These are phyloP conservation scores for Phyllotreta striolata DNA, from an alignment of 2,888 invertebrate genomes.

Conservation along the genomic window DNA sequence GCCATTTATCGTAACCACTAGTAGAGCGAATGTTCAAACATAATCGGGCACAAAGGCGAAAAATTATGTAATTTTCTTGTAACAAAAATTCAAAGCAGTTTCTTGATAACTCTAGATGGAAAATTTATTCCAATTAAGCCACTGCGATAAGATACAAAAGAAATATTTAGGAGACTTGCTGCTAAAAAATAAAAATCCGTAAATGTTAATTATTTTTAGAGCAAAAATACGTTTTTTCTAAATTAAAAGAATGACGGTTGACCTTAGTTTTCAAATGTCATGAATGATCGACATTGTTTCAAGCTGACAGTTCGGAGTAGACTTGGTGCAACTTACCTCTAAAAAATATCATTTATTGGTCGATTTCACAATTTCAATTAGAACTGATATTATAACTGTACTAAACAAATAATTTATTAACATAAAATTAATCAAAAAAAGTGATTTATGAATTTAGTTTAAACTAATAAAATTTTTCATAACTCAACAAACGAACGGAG, in stretches of 20 bases:
- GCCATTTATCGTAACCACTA: conserved; percentile 7
- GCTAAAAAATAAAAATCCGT: too few relatives aligned
- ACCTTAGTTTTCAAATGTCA: conserved; percentile 1
- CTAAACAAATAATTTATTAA: too few relatives aligned
- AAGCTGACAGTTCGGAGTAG: background rate
- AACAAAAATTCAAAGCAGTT: background rate
- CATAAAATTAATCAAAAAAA: too few relatives aligned
- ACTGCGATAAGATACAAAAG: too few relatives aligned
- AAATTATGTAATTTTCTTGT: conserved; percentile 15
- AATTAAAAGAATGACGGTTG: conserved; percentile 14
- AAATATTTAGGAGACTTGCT: too few relatives aligned
- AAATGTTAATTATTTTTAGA: background rate
- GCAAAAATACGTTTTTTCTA: conserved; percentile 10
- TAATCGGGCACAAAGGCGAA: background rate
- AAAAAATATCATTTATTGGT: too few relatives aligned
- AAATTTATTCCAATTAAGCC: background rate
- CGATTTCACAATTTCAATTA: too few relatives aligned
- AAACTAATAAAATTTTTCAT: too few relatives aligned
- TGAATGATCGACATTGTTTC: background rate
- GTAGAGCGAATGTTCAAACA: background rate
- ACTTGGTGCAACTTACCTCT: background rate
- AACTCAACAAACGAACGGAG: too few relatives aligned
- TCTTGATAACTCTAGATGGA: background rate
- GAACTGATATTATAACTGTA: too few relatives aligned
- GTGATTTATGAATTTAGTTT: too few relatives aligned